phyloP scores from a whole-genome alignment of 2,888 invertebrate genomes.

The Pomacea canaliculata region DNA sequence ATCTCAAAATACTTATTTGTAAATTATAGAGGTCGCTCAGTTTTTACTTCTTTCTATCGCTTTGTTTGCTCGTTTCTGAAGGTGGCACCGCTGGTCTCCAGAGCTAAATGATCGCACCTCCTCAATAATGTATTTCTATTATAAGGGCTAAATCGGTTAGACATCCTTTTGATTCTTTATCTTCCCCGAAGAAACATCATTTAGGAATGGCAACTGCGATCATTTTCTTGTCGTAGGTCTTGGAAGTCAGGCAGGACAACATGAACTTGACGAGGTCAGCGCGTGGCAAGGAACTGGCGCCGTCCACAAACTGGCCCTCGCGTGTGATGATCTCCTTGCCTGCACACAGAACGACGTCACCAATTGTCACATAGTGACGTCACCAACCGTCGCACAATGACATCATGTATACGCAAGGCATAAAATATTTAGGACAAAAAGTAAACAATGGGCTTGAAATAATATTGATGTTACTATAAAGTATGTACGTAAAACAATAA shows the following conservation, averaged over 20 bases:
- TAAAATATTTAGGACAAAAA: no score
- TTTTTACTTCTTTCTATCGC: no score
- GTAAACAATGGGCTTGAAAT: background rate
- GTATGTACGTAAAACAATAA: background rate
- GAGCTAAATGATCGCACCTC: no score
- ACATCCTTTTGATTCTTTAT: background rate
- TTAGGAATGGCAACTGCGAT: constrained; percentile 32
- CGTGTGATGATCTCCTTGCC: constrained; percentile 35
- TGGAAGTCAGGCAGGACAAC: constrained; percentile 39
- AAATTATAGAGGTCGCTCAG: background rate
- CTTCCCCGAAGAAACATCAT: background rate
- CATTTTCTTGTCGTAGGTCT: constrained; percentile 35
- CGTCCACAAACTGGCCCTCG: constrained; percentile 43
- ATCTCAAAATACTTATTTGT: no score
- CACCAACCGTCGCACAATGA: background rate
- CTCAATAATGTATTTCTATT: no score
- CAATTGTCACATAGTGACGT: background rate
- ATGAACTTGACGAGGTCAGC: constrained; percentile 63
- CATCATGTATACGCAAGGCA: background rate
- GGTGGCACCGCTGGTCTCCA: no score
- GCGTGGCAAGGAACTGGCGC: constrained; percentile 42
- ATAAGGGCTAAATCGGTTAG: no score
- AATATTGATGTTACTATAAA: background rate
- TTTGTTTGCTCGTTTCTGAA: no score
- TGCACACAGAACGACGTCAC: constrained; percentile 13